These are phyloP conservation scores for Pterois miles DNA, from an alignment of 2,797 vertebrate species.

Conservation along the genomic window DNA sequence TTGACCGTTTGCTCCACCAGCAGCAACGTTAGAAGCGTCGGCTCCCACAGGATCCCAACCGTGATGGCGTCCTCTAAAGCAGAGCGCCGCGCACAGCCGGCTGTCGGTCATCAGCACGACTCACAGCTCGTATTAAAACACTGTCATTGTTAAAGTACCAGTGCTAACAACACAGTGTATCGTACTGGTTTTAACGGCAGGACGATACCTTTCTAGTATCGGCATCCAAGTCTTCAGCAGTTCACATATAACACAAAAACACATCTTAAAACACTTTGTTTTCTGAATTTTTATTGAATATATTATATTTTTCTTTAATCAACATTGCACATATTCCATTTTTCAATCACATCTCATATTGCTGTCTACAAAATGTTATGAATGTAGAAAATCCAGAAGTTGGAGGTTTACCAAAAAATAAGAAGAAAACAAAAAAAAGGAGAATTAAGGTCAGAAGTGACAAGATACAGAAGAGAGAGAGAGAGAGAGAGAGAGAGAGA, in stretches of 20 bases:
- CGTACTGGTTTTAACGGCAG: background rate
- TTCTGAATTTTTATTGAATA: constrained; percentile 86
- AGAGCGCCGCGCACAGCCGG: background rate
- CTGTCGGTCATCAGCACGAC: no score
- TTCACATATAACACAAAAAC: background rate
- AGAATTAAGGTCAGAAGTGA: constrained; percentile 74
- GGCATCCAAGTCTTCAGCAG: background rate
- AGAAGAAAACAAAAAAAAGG: constrained; percentile 31
- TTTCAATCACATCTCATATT: constrained; percentile 88
- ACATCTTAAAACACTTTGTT: constrained; percentile 48
- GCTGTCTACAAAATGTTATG: constrained; percentile 89
- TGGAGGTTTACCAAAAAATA: constrained; percentile 68
- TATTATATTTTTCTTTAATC: constrained; percentile 87
- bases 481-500: constrained; percentile 41
- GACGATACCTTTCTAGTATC: background rate
- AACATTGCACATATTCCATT: constrained; percentile 89
- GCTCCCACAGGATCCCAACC: background rate
- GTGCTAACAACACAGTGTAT: background rate
- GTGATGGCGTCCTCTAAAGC: background rate
- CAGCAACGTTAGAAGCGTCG: background rate
- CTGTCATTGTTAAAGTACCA: background rate
- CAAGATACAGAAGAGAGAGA: constrained; percentile 72
- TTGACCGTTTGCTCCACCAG: background rate
- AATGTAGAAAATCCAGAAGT: constrained; percentile 86
- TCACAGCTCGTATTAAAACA: background rate